Conservation (phyloP, 2,888 invertebrate species). For the Torymus texanus region DNA sequence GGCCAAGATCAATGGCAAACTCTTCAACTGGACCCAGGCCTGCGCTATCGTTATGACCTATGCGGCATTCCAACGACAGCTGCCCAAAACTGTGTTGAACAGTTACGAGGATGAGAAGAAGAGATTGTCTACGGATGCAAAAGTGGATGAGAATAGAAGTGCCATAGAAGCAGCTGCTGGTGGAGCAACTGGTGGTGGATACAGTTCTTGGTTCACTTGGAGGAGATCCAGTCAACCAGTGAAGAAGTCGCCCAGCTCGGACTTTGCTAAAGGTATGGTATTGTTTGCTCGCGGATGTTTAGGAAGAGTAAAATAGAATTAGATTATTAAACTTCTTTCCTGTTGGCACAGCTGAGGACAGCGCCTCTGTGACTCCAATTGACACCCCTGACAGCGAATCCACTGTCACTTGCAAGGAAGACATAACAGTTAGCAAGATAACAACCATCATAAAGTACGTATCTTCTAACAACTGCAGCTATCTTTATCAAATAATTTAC, state of each 20-base stretch:
- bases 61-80: slow-evolving; percentile 88
- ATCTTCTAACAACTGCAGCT: no score
- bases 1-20: slow-evolving; percentile 90
- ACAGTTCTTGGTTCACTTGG: slow-evolving; percentile 79
- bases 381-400: slow-evolving; percentile 6
- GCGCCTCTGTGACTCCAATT: no score
- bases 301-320: no score
- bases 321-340: no score
- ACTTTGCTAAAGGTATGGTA: slow-evolving; percentile 58
- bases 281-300: not conserved
- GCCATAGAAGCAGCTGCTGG: slow-evolving; percentile 39
- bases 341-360: no score
- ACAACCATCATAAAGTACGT: slow-evolving; percentile 25
- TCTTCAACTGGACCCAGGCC: slow-evolving; percentile 93
- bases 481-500: no score
- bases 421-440: slow-evolving; percentile 16
- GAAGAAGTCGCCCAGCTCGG: slow-evolving; percentile 50
- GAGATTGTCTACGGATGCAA: slow-evolving; percentile 53
- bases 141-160: slow-evolving; percentile 53
- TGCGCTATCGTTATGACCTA: slow-evolving; percentile 92
- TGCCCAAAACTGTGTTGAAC: slow-evolving; percentile 79
- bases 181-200: slow-evolving; percentile 63
- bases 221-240: slow-evolving; percentile 71
- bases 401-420: slow-evolving; percentile 22
- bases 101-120: slow-evolving; percentile 69